Base-by-base conservation (phyloP, 1,140 invertebrate genomes). In the Drosophila kanapiae region DNA sequence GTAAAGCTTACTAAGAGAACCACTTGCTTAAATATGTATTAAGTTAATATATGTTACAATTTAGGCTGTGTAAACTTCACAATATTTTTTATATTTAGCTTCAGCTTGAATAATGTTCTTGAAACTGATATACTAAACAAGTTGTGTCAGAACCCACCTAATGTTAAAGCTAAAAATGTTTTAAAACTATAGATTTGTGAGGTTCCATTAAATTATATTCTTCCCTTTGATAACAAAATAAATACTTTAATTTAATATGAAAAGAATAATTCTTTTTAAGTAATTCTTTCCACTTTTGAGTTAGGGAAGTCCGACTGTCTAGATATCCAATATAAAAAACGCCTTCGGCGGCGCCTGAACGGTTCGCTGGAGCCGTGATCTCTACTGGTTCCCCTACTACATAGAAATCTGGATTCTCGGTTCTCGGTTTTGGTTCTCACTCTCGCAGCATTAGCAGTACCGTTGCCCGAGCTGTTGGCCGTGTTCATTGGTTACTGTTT, bases 371-470 rank as follows among this genome's bases (percentile, higher is more conserved):
- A 57, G 71, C 62, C 31, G 18, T 35, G 67, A 56, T 67, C 63
- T 61, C 38, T 68, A 37, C 62, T 58, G 58, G 53, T 40, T 78
- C 64, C 48, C 33, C 29, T 42, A 51, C 35, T 56, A n/a, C 23
- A 23, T 23, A 14, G 49, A 27, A 59, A 57, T 40, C 51, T 56
- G 79, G 71, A 80, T 88, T 88, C 84, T 56, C 35, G 35, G 8
- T 35, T 56, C 53, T 56, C 13, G 53, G 53, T 38, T 37, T 87
- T 88, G 68, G 80, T 87, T 87, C 85, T 83, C 76, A 78, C 68
- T 83, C 61, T 70, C 40, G 40, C 49, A 49, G 77, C 61, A 78
- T 80, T 88, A 78, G 79, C 47, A 54, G 84, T 88, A 82, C 86
- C 86, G 87, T 91, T 91, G 74, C 54, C 64, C 60, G 57, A 38